A percentile compares a stretch with the other conserved stretches of the same genome.
phyloP scores from a whole-genome alignment of 2,888 invertebrate genomes.

The Bugulina stolonifera region DNA sequence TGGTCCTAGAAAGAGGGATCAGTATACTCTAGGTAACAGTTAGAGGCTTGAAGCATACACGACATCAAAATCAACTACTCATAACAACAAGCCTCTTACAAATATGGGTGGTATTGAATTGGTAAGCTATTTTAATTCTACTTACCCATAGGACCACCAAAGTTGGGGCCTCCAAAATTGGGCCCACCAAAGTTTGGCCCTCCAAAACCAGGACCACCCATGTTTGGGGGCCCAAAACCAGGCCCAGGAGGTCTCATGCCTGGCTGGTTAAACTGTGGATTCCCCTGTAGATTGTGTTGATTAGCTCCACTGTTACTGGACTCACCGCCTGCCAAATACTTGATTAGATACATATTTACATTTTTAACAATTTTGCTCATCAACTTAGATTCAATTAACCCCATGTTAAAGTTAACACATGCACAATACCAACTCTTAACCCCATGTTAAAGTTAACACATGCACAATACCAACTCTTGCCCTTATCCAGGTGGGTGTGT shows the following conservation, averaged over 20 bases:
- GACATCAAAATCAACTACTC: neutral
- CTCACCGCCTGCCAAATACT: neutral
- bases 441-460: too few species aligned
- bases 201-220: conserved; percentile 1
- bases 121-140: neutral
- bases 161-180: conserved; percentile 14
- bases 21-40: too few species aligned
- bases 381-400: too few species aligned
- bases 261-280: neutral
- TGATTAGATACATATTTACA: too few species aligned
- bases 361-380: neutral
- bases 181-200: conserved; percentile 2
- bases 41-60: too few species aligned
- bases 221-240: conserved; percentile 17
- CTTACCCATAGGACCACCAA: conserved; percentile 22
- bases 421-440: too few species aligned
- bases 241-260: conserved; percentile 9
- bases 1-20: too few species aligned
- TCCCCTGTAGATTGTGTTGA: neutral
- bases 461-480: too few species aligned
- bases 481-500: too few species aligned
- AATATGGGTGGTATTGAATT: neutral
- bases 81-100: neutral
- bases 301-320: neutral
- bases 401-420: too few species aligned